These are phyloP conservation scores for Drosophila ironensis DNA, from an alignment of 1,140 invertebrate genomes.

Conservation along the genomic window DNA sequence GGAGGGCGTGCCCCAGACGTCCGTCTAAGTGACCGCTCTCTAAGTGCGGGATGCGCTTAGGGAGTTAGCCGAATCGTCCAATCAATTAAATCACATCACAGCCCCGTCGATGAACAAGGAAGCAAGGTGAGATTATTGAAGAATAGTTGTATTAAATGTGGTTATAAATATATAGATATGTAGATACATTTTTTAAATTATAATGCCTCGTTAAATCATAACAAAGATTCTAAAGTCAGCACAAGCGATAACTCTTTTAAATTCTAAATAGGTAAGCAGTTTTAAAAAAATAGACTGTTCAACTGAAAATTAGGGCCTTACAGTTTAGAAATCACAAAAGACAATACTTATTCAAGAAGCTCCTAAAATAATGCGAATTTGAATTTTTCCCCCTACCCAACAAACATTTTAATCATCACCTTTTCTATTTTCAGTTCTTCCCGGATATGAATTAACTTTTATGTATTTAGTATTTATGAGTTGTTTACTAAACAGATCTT, in stretches of 20 bases:
- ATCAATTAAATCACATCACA: constrained; percentile 3
- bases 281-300: too few species aligned
- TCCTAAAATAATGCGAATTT: neutral
- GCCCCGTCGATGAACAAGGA: constrained; percentile 23
- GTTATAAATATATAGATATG: too few species aligned
- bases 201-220: too few species aligned
- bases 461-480: constrained; percentile 31
- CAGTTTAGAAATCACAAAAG: neutral
- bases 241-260: too few species aligned
- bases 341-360: neutral
- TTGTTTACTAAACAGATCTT: constrained; percentile 52
- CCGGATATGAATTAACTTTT: neutral
- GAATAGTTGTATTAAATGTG: too few species aligned
- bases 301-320: too few species aligned
- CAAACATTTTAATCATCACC: neutral
- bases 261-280: too few species aligned
- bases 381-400: too few species aligned
- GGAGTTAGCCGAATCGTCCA: constrained; percentile 43
- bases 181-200: too few species aligned
- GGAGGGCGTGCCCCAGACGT: constrained; percentile 79
- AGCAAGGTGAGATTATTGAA: neutral
- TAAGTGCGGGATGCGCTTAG: constrained; percentile 72
- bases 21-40: constrained; percentile 81
- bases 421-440: constrained; percentile 1
- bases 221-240: too few species aligned